Percentiles rank a stretch among this genome's conserved stretches.
Conservation (phyloP, 2,113 vertebrate species). For the Myotis lucifugus region DNA sequence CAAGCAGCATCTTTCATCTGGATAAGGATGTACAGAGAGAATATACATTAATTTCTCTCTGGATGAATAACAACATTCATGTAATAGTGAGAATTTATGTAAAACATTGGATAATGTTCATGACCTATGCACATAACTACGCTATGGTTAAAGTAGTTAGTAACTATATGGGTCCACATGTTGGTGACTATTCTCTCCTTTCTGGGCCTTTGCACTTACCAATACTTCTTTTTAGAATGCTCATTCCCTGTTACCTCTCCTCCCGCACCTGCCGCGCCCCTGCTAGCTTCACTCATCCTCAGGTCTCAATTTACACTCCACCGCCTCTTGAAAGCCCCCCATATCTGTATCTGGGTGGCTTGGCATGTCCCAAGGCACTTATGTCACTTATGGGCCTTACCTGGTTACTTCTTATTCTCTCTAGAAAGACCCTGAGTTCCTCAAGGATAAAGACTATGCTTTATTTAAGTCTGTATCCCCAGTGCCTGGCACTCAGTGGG, state of each 20-base stretch:
- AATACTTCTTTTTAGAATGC: neutral
- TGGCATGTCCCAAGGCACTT: neutral
- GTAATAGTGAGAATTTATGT: neutral
- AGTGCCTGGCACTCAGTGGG: neutral
- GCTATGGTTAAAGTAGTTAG: neutral
- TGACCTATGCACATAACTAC: neutral
- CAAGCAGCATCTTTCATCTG: neutral
- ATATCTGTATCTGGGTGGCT: neutral
- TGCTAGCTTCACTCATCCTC: neutral
- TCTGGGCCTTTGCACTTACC: neutral
- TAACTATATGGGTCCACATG: neutral
- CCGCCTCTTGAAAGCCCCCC: neutral
- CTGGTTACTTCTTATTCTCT: neutral
- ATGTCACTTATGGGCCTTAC: neutral
- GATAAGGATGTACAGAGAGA: neutral
- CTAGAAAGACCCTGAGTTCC: neutral
- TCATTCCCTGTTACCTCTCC: neutral
- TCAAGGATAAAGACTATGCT: neutral
- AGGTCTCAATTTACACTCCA: neutral
- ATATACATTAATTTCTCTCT: neutral
- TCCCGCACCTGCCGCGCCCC: neutral
- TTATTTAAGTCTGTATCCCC: neutral
- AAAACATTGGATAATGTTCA: neutral
- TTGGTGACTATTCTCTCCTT: neutral
- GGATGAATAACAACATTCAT: neutral